Evolutionary conservation across 2,888 invertebrate species (phyloP).

Genomic region (Panopea generosa): DNA sequence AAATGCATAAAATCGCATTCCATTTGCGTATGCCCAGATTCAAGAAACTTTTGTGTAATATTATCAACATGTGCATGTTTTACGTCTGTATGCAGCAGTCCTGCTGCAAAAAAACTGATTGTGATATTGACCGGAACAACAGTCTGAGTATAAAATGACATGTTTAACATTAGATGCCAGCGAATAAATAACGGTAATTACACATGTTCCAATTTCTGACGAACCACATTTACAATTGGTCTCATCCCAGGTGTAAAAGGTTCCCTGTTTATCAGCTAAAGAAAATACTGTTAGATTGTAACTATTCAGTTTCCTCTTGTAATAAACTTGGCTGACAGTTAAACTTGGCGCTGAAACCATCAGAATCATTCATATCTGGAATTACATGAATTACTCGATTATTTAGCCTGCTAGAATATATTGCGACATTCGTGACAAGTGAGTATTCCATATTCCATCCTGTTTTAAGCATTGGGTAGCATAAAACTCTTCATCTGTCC

Average conservation of each 20-base stretch:
- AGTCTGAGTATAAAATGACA: conserved; percentile 41
- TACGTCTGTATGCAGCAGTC: conserved; percentile 24
- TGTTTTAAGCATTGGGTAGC: neutral
- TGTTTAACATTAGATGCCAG: conserved; percentile 26
- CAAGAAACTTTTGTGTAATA: conserved; percentile 46
- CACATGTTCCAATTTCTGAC: conserved; percentile 42
- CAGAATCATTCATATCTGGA: conserved; percentile 24
- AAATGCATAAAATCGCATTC: conserved; percentile 28
- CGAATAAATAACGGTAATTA: conserved; percentile 18
- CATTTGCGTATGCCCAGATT: conserved; percentile 49
- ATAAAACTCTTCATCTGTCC: neutral
- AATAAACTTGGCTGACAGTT: conserved; percentile 36
- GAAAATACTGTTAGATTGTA: conserved; percentile 53
- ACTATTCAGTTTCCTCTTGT: conserved; percentile 45
- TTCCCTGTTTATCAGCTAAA: conserved; percentile 16
- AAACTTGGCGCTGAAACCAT: conserved; percentile 40
- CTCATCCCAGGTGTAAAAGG: conserved; percentile 39
- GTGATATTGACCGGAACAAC: conserved; percentile 41
- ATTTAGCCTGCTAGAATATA: conserved; percentile 24
- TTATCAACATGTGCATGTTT: conserved; percentile 15
- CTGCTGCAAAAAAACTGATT: conserved; percentile 41
- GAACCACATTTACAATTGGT: conserved; percentile 39
- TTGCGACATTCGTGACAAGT: conserved; percentile 24
- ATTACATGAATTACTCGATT: conserved; percentile 6
- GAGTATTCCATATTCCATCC: conserved; percentile 25